Evolutionary conservation across 2,888 invertebrate genomes (phyloP).

Genomic region (Molorchus minor): DNA sequence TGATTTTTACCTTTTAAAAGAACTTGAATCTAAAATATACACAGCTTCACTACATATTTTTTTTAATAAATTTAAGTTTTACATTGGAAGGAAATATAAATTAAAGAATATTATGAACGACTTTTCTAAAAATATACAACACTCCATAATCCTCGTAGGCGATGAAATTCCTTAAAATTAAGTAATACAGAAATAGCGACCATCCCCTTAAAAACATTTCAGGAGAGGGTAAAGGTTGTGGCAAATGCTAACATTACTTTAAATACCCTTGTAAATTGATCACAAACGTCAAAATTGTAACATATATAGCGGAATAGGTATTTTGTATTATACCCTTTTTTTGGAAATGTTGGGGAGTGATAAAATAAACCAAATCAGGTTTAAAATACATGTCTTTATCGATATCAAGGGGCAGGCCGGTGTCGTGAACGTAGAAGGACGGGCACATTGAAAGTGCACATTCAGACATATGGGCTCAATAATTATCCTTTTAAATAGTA

Average conservation of each 20-base stretch:
- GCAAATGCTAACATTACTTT: constrained; percentile 40
- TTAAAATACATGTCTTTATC: constrained; percentile 41
- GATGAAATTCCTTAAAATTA: constrained; percentile 14
- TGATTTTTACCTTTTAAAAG: no score
- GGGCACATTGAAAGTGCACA: constrained; percentile 43
- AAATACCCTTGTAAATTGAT: constrained; percentile 47
- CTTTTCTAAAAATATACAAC: constrained; percentile 10
- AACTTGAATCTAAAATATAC: no score
- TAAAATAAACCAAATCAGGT: constrained; percentile 48
- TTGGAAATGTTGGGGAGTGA: constrained; percentile 41
- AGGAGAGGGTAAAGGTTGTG: constrained; percentile 29
- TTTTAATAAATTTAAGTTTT: neutral
- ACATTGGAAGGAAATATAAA: constrained; percentile 2
- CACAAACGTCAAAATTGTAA: constrained; percentile 52
- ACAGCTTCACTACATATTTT: no score
- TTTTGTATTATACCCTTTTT: constrained; percentile 49
- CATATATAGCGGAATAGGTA: constrained; percentile 45
- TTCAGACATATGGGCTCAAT: constrained; percentile 50
- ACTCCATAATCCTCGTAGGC: neutral
- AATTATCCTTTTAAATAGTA: constrained; percentile 51
- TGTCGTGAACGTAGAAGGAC: constrained; percentile 10
- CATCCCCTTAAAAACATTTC: constrained; percentile 21
- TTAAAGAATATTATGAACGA: constrained; percentile 8
- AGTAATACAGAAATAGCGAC: constrained; percentile 12
- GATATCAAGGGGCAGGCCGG: constrained; percentile 29